phyloP scores from a whole-genome alignment of 1,140 invertebrate genomes.

The Penaeus chinensis region DNA sequence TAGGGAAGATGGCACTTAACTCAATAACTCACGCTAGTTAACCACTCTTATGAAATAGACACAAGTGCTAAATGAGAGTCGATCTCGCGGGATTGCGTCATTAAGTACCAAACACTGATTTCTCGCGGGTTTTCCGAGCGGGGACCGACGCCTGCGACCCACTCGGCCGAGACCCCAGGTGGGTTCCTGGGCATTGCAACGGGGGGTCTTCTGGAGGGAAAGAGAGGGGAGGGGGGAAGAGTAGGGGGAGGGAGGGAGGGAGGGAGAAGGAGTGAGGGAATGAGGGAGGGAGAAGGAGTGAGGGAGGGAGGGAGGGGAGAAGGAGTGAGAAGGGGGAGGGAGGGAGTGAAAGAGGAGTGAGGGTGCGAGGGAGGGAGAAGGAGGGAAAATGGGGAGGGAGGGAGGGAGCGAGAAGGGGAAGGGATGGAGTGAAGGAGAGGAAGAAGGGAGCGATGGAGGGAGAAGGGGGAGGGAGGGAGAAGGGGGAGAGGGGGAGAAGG shows the following conservation, averaged over 20 bases:
- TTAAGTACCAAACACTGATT: slow-evolving; percentile 40
- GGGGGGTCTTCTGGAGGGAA: background rate
- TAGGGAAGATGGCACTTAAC: slow-evolving; percentile 60
- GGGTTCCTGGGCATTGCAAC: background rate
- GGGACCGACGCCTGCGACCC: background rate
- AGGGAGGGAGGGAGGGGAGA: background rate
- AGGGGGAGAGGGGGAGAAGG: too few relatives aligned
- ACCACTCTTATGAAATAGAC: slow-evolving; percentile 59
- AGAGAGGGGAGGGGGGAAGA: background rate
- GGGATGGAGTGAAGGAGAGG: too few relatives aligned
- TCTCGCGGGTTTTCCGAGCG: slow-evolving; percentile 14
- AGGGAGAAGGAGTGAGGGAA: background rate
- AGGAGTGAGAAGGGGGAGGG: too few relatives aligned
- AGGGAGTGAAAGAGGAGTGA: too few relatives aligned
- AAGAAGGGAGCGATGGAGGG: too few relatives aligned
- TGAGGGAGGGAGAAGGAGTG: too few relatives aligned
- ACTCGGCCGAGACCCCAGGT: too few relatives aligned
- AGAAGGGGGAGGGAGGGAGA: too few relatives aligned
- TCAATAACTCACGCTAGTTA: slow-evolving; percentile 61
- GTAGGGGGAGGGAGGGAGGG: too few relatives aligned
- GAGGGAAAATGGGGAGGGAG: too few relatives aligned
- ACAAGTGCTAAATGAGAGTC: slow-evolving; percentile 56
- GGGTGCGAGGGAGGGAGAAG: too few relatives aligned
- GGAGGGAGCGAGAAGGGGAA: too few relatives aligned
- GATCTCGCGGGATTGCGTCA: slow-evolving; percentile 50